These are phyloP conservation scores for Pelodiscus sinensis DNA, from an alignment of 2,113 vertebrate species.

Conservation along the genomic window DNA sequence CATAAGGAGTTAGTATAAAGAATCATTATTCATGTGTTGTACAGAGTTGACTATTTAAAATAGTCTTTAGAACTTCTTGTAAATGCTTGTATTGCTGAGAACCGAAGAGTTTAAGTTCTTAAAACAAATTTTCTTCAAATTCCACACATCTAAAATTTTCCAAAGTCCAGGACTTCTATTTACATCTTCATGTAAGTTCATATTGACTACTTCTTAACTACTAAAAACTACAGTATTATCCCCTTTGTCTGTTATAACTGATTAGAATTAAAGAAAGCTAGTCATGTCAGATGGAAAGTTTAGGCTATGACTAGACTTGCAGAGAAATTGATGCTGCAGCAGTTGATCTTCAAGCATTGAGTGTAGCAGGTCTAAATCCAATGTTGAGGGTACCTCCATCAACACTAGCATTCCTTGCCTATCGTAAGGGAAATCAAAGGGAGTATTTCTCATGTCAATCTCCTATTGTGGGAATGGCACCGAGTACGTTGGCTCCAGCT, in stretches of 20 bases:
- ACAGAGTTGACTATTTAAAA: neutral
- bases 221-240: no score
- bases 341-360: no score
- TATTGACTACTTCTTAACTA: no score
- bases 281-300: neutral
- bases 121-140: neutral
- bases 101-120: neutral
- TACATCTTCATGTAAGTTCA: neutral
- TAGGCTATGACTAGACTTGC: no score
- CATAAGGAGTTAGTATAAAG: constrained; percentile 4
- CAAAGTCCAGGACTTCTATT: neutral
- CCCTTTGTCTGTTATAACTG: neutral
- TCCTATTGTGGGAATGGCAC: no score
- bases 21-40: neutral
- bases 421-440: no score
- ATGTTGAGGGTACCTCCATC: no score
- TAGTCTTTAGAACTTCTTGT: neutral
- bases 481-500: no score
- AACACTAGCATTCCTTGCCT: no score
- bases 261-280: neutral
- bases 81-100: neutral
- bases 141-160: neutral
- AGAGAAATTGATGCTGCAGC: no score
- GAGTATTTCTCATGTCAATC: no score
- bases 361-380: no score